These are phyloP conservation scores for Ochotona curzoniae DNA, from an alignment of 2,113 vertebrate genomes.

Conservation along the genomic window DNA sequence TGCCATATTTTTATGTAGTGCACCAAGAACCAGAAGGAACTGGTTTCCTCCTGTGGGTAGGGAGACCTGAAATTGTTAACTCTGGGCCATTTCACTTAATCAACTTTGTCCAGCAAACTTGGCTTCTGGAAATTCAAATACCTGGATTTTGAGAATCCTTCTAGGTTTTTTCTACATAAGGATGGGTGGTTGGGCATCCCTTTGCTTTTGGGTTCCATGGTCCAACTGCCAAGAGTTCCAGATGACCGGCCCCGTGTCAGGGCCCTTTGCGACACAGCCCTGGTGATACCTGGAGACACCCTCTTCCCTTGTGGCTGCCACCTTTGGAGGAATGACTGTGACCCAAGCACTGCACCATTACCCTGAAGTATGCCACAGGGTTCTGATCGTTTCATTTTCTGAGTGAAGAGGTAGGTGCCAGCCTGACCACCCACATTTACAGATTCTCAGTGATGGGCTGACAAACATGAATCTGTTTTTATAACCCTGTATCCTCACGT, in stretches of 20 bases:
- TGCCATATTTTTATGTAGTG: not conserved
- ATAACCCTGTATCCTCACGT: rapidly evolving
- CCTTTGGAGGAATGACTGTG: rapidly evolving
- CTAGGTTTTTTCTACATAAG: not conserved
- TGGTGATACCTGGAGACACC: rapidly evolving
- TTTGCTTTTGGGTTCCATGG: not conserved
- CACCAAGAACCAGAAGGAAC: not conserved
- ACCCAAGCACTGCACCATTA: no score
- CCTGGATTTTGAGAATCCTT: not conserved
- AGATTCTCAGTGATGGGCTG: rapidly evolving
- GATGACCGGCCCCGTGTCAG: no score
- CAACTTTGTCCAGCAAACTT: no score
- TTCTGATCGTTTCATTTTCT: not conserved
- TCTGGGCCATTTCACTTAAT: no score
- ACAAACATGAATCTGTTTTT: not conserved
- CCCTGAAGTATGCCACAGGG: not conserved
- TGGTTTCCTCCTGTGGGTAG: not conserved
- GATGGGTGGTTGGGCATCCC: rapidly evolving
- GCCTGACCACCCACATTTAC: rapidly evolving
- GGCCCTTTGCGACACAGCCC: no score
- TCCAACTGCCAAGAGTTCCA: rapidly evolving
- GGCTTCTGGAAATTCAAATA: not conserved
- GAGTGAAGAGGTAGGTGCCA: rapidly evolving
- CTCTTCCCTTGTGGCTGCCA: rapidly evolving
- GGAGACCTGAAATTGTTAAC: not conserved